These are phyloP conservation scores for Brienomyrus brachyistius DNA, from an alignment of 2,113 vertebrate species.

Conservation along the genomic window DNA sequence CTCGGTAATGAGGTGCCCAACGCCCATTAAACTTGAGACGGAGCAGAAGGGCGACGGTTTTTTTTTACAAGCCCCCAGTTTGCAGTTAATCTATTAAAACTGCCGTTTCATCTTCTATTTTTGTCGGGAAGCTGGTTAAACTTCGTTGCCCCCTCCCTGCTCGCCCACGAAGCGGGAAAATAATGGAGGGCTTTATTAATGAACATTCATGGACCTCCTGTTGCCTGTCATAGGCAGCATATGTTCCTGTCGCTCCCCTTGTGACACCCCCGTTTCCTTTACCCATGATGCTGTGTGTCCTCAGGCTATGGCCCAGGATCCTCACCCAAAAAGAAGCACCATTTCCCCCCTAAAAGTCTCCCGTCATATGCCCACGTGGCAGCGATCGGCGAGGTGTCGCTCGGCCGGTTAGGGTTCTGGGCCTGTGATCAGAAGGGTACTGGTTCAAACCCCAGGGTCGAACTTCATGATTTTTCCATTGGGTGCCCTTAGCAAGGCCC, in stretches of 20 bases:
- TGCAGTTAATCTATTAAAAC: constrained; percentile 93
- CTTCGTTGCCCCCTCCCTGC: constrained; percentile 68
- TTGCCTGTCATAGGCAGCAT: constrained; percentile 41
- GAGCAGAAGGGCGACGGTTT: constrained; percentile 72
- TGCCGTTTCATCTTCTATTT: constrained; percentile 98
- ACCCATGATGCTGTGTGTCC: not conserved
- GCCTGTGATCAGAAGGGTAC: not conserved
- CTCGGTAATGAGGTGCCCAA: constrained; percentile 89
- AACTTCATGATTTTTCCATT: not conserved
- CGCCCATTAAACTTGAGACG: constrained; percentile 86
- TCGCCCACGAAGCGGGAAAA: constrained; percentile 48
- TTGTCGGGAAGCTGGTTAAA: constrained; percentile 95
- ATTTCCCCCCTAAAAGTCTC: not conserved
- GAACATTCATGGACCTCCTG: constrained; percentile 45
- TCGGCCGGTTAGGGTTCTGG: not conserved
- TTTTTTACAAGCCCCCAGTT: constrained; percentile 72
- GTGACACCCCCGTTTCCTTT: constrained; percentile 26
- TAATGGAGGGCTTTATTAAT: constrained; percentile 58
- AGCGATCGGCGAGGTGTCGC: not conserved
- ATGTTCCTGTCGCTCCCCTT: constrained; percentile 45
- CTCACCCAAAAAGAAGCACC: not conserved
- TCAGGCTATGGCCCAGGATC: not conserved
- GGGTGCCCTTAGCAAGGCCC: not conserved
- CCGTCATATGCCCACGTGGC: not conserved
- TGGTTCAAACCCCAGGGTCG: not conserved